Evolutionary conservation across 2,888 invertebrate genomes (phyloP).

Genomic region (Reticulitermes lucifugus): DNA sequence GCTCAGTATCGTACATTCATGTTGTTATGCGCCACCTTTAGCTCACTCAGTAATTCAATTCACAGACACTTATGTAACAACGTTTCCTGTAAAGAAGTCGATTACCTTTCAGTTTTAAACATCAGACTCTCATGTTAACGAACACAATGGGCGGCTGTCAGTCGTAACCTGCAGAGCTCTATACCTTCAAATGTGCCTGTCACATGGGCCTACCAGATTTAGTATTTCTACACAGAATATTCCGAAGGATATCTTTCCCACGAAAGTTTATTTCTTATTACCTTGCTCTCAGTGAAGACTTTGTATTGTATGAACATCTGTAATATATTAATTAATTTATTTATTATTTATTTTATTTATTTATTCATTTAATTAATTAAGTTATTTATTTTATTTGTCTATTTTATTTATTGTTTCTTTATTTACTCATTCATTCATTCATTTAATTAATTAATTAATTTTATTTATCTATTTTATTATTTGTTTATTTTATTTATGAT

Average conservation of each 20-base stretch:
- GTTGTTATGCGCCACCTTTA: neutral
- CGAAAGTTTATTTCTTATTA: neutral
- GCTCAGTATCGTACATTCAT: neutral
- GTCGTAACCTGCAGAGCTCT: neutral
- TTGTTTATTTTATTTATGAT: no score
- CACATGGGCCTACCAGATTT: neutral
- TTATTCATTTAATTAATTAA: no score
- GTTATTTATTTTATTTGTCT: no score
- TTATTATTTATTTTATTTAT: no score
- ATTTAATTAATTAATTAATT: no score
- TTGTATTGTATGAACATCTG: no score
- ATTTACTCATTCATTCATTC: no score
- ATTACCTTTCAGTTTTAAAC: neutral
- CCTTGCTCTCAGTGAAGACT: no score
- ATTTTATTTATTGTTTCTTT: no score
- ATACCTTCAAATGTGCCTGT: neutral
- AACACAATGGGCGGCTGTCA: neutral
- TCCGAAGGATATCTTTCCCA: neutral
- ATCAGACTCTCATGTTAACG: neutral
- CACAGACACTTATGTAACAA: neutral
- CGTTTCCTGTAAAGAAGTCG: slow-evolving; percentile 5
- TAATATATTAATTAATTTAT: no score
- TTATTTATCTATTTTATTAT: no score
- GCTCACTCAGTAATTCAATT: neutral
- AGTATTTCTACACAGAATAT: neutral